Base-by-base conservation (phyloP, 2,888 invertebrate genomes). In the Byasa hedistus region DNA sequence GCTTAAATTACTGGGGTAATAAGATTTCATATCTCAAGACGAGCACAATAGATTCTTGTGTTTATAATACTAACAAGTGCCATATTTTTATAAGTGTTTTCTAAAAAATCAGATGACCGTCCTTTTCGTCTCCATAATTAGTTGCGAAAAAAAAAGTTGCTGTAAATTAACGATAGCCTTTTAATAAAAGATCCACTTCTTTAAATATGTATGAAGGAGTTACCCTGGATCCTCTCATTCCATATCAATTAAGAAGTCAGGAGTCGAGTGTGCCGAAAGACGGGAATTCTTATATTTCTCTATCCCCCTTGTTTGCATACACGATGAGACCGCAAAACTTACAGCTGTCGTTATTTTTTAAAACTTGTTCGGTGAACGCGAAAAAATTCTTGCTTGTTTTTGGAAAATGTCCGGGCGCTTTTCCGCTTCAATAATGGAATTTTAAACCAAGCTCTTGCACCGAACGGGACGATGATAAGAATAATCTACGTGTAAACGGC, bases 221-320 rank as follows among this genome's bases (percentile, higher is more conserved):
- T 54, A n/a, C 2, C 12, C 52, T 54, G 12, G 12, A 54, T 22
- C 22, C 23, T 54, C 52, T 52, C 52, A 7, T 1, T 23, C 52
- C 22, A 24, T 39, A 61, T 61, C 39, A 61, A 66, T 60, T 65
- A 61, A 66, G 54, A 51, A 63, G 51, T 44, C 24, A 61, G 54
- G 22, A 61, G 57, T 48, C 12, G 23, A 63, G 36, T 44, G 48
- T 58, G 51, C 15, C 19, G 22, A 44, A 56, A 48, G 17, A 55
- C 39, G 7, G 39, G 27, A 59, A 60, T 51, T 63, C 58, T 63
- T 12, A 44, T 58, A 23, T 64, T 48, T n/a, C 57, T 21, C 48
- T 75, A 78, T 77, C 22, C 23, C 27, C 15, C 23, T 17, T 19
- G n/a, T 75, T 73, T 78, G 78, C 74, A 76, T 77, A 76, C 72